Conservation (phyloP, 2,888 invertebrate species). For the Abrostola triplasia region DNA sequence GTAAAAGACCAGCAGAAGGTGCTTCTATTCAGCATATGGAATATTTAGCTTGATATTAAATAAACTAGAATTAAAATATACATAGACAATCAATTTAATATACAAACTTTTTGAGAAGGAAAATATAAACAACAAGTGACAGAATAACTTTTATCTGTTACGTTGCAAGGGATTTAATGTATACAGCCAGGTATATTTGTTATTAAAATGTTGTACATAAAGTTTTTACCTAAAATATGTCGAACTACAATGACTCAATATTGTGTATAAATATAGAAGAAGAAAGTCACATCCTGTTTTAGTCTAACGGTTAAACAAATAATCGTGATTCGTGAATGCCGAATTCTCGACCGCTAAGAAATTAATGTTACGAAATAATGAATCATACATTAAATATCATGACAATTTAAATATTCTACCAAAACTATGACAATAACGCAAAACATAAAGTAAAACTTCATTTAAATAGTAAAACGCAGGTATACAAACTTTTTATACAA, state of each 20-base stretch:
- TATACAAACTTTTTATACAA: constrained; percentile 46
- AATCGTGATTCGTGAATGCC: constrained; percentile 6
- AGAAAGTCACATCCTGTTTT: constrained; percentile 17
- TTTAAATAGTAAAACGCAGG: background rate
- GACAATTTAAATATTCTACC: constrained; percentile 1
- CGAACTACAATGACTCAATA: background rate
- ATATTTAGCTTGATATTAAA: no score
- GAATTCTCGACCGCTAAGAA: constrained; percentile 26
- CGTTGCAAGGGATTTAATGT: background rate
- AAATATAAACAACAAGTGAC: no score
- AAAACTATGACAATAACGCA: background rate
- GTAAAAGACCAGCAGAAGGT: no score
- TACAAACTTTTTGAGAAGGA: no score
- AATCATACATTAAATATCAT: constrained; percentile 36
- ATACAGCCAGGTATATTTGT: background rate
- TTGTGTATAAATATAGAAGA: background rate
- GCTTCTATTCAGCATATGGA: no score
- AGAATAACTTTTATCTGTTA: no score
- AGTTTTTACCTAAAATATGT: no score
- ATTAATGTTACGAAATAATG: constrained; percentile 35
- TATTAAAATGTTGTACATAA: background rate
- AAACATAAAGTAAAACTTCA: background rate
- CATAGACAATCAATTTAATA: no score
- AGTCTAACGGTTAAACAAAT: constrained; percentile 38
- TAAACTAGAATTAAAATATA: no score